Evolutionary conservation across 2,888 invertebrate genomes (phyloP).

Genomic region (Xestia ashworthii): DNA sequence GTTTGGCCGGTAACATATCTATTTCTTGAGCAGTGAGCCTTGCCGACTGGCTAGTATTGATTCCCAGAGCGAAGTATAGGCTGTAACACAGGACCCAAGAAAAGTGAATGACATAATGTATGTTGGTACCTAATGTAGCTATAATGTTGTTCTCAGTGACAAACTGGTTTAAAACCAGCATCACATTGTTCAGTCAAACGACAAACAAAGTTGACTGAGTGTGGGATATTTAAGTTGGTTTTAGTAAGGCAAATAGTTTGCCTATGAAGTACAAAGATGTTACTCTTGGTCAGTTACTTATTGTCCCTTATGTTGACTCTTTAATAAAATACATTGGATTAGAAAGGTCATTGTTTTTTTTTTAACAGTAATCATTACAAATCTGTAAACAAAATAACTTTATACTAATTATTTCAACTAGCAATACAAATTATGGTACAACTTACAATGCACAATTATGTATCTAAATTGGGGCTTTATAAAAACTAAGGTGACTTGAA

Average conservation of each 20-base stretch:
- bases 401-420: background rate
- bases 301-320: background rate
- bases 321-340: background rate
- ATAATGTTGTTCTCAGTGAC: background rate
- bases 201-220: too few relatives aligned
- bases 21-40: background rate
- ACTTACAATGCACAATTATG: background rate
- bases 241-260: background rate
- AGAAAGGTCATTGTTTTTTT: background rate
- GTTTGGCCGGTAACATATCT: too few relatives aligned
- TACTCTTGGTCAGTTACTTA: background rate
- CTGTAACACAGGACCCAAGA: background rate
- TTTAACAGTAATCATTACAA: background rate
- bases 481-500: background rate
- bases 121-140: background rate
- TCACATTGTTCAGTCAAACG: background rate
- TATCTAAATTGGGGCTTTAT: slow-evolving; percentile 13
- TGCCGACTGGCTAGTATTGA: background rate
- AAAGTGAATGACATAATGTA: too few relatives aligned
- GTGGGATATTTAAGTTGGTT: too few relatives aligned
- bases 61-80: background rate
- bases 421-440: slow-evolving; percentile 14
- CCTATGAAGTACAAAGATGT: background rate
- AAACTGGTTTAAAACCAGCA: background rate
- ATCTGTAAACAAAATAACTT: background rate